These are phyloP conservation scores for Oithona nana DNA, from an alignment of 2,888 invertebrate species.

Conservation along the genomic window DNA sequence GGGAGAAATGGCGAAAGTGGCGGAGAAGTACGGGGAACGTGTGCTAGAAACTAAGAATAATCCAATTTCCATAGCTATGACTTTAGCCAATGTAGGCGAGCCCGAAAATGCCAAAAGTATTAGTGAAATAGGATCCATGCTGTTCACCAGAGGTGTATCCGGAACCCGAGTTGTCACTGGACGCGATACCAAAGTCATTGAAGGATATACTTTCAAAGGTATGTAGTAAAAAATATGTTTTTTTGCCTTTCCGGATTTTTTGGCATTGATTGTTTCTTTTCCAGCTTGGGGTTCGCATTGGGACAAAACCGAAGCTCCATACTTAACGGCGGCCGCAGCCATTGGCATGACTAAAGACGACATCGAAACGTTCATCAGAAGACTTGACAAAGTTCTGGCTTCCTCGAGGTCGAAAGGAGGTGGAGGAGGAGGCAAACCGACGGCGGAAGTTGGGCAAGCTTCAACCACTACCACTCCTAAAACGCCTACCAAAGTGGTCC, in stretches of 20 bases:
- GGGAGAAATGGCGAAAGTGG: conserved; percentile 36
- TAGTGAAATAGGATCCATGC: conserved; percentile 47
- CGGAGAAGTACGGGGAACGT: conserved; percentile 37
- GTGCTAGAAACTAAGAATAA: conserved; percentile 42
- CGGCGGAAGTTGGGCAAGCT: not conserved
- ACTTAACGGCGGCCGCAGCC: conserved; percentile 52
- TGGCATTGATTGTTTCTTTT: conserved; percentile 18
- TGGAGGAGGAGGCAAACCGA: not conserved
- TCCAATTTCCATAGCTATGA: conserved; percentile 45
- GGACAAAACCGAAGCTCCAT: conserved; percentile 38
- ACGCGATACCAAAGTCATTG: conserved; percentile 32
- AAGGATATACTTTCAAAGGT: conserved; percentile 39
- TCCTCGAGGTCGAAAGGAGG: not conserved
- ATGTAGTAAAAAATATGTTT: conserved; percentile 15
- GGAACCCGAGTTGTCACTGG: conserved; percentile 44
- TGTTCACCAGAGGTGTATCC: conserved; percentile 49
- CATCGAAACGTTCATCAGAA: conserved; percentile 45
- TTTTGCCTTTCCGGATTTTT: conserved; percentile 1
- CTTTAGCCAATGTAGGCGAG: conserved; percentile 25
- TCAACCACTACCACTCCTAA: not conserved
- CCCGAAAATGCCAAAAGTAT: conserved; percentile 24
- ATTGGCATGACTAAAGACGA: conserved; percentile 45
- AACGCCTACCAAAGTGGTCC: not conserved
- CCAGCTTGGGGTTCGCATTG: conserved; percentile 51
- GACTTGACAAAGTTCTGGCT: conserved; percentile 39